Evolutionary conservation across 2,797 vertebrate species (phyloP).

Genomic region (Dromococcyx pavoninus): DNA sequence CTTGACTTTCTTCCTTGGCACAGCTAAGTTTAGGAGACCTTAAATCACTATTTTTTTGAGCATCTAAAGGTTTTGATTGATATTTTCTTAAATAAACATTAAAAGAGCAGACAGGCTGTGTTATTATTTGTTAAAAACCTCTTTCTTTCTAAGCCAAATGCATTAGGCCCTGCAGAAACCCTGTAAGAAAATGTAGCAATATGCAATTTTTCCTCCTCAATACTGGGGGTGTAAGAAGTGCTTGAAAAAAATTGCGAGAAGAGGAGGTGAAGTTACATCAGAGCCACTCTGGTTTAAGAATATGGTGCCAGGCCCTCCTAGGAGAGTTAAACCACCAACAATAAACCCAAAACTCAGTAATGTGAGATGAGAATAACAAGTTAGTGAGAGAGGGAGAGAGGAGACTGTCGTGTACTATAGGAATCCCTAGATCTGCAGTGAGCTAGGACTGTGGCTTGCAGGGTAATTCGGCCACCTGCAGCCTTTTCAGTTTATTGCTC

Average conservation of each 20-base stretch:
- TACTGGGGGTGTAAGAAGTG: neutral
- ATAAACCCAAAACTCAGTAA: neutral
- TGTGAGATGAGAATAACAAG: neutral
- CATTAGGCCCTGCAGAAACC: neutral
- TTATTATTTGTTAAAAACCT: neutral
- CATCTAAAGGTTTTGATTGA: neutral
- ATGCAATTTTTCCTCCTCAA: neutral
- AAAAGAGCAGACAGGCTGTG: neutral
- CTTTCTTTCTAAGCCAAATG: neutral
- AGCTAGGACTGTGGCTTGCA: neutral
- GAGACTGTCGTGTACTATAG: neutral
- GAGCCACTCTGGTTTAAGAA: neutral
- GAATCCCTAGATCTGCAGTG: neutral
- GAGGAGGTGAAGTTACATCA: neutral
- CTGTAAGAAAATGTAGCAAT: neutral
- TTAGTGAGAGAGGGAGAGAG: neutral
- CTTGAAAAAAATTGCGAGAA: neutral
- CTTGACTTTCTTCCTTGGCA: neutral
- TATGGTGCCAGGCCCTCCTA: neutral
- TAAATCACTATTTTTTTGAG: neutral
- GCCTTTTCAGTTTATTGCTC: neutral
- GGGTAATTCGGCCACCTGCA: neutral
- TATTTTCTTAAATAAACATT: slow-evolving; percentile 23
- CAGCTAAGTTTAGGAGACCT: neutral
- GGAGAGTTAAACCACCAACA: neutral